These are phyloP conservation scores for Ramphastos sulfuratus DNA, from an alignment of 2,113 vertebrate genomes.

Conservation along the genomic window DNA sequence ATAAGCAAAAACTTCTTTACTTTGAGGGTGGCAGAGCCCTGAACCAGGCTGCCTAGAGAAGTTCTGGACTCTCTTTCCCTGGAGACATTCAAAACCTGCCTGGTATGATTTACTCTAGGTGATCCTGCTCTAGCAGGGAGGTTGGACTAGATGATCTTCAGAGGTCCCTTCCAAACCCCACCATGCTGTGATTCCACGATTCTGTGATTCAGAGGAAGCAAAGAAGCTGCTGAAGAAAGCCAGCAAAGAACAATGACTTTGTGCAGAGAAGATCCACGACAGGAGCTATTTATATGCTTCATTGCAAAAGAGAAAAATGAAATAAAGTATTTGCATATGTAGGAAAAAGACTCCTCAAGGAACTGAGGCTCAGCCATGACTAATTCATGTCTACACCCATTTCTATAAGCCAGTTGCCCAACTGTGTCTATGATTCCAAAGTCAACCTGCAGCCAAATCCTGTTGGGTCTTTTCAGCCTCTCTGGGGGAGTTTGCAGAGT, in stretches of 20 bases:
- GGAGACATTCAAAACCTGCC: no score
- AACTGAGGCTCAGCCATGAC: background rate
- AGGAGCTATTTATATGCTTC: constrained; percentile 19
- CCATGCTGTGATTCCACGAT: no score
- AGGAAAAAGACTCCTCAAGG: constrained; percentile 36
- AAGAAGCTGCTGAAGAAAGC: background rate
- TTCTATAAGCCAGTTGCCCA: constrained; percentile 43
- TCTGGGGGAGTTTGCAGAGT: background rate
- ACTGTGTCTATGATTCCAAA: background rate
- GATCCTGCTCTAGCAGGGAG: no score
- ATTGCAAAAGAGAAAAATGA: background rate
- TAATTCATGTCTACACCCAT: constrained; percentile 51
- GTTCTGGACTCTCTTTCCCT: no score
- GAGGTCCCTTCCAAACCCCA: no score
- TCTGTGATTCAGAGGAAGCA: background rate
- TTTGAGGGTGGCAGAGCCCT: no score
- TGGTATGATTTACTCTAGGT: no score
- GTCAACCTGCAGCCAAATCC: background rate
- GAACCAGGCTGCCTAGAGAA: no score
- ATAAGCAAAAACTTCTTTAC: no score
- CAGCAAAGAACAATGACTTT: background rate
- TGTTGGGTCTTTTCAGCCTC: background rate
- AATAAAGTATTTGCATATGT: constrained; percentile 16
- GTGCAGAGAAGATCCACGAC: background rate
- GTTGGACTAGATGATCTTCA: no score